Conservation (phyloP, 2,888 invertebrate genomes). For the Cyrtodaria siliqua region DNA sequence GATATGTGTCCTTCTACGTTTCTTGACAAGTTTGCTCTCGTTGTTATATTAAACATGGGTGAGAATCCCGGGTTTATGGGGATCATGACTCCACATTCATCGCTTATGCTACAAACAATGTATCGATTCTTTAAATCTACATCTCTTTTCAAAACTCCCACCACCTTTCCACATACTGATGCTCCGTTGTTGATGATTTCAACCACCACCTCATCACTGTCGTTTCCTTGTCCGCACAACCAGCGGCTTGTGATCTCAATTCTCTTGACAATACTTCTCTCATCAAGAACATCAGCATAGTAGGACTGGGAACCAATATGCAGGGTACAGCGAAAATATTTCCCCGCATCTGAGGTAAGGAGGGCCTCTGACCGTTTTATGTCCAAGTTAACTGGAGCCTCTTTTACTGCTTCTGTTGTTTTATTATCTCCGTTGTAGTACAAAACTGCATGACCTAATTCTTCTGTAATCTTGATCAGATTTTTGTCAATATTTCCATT, state of each 20-base stretch:
- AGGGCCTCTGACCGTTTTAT: conserved; percentile 59
- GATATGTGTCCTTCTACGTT: conserved; percentile 71
- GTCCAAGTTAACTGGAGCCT: conserved; percentile 20
- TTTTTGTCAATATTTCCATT: conserved; percentile 53
- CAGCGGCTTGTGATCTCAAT: conserved; percentile 61
- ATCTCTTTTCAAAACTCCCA: conserved; percentile 76
- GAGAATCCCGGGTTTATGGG: conserved; percentile 79
- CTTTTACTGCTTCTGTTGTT: neutral
- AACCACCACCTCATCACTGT: conserved; percentile 81
- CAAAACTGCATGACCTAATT: conserved; percentile 72
- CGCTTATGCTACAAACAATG: conserved; percentile 80
- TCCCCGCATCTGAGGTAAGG: conserved; percentile 63
- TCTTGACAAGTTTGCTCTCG: conserved; percentile 49
- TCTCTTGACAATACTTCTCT: conserved; percentile 43
- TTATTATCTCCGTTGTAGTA: conserved; percentile 16
- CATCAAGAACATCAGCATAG: conserved; percentile 64
- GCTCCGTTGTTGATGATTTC: conserved; percentile 66
- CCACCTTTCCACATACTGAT: conserved; percentile 72
- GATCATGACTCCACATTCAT: conserved; percentile 77
- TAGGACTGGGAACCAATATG: conserved; percentile 31
- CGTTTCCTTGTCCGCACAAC: conserved; percentile 76
- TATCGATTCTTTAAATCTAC: conserved; percentile 70
- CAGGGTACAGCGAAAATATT: conserved; percentile 75
- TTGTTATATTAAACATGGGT: conserved; percentile 75
- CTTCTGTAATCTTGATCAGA: conserved; percentile 66